Base-by-base conservation (phyloP, 2,888 invertebrate species). In the Cheilosia urbana region DNA sequence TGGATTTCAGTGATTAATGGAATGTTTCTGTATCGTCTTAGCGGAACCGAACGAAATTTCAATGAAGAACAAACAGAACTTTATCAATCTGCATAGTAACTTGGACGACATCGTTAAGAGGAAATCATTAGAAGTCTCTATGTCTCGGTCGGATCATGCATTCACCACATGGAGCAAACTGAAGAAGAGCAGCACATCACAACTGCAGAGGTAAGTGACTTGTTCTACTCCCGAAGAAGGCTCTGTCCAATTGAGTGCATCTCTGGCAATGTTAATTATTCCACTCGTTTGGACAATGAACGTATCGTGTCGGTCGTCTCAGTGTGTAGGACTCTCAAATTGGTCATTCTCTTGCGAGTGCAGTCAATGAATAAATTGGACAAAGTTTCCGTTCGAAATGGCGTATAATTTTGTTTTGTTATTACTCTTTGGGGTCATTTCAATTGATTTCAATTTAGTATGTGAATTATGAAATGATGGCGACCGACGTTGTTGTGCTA, bases 111-210 rank as follows among this genome's bases (percentile, higher is more conserved):
- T 92, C 87, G 91, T 92, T 53, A 92, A 91, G 88, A 90, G 91
- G 77, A 92, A 91, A 87, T 90, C 91, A 91, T 90, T 95, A 92
- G 95, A 96, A 89, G 94, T 95, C 87, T 96, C 96, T 88, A 97
- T 97, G 97, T 96, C 96, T 85, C 96, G 96, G 91, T 97, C 97
- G 80, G 97, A 97, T 92, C 96, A 96, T 90, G 96, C 96, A 88
- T 96, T 96, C 92, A 97, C 97, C 88, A 97, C 97, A 55, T 97
- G 97, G 96, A 96, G 97, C 93, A 97, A 97, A 91, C 93, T 97
- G 90, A 96, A 96, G 93, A 95, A 95, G 90, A 94, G 94, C 89
- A 94, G 93, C 91, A 94, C 95, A 89, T 93, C 94, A 88, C 94
- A 94, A 88, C 93, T 95, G 89, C 93, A 94, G 90, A 94, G 95